Conservation (phyloP, 2,888 invertebrate species). For the Cataglyphis albicans region DNA sequence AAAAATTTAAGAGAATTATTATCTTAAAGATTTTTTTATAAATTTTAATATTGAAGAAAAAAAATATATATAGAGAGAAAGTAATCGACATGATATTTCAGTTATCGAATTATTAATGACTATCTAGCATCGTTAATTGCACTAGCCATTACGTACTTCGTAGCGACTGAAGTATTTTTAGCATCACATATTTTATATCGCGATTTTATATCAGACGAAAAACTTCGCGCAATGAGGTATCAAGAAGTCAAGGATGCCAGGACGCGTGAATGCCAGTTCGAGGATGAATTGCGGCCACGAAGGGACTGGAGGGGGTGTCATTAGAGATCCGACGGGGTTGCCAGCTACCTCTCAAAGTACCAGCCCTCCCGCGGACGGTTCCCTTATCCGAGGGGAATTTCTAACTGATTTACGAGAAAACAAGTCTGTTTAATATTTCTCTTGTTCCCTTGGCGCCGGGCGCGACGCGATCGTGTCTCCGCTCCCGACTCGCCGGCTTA, state of each 20-base stretch:
- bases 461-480: conserved; percentile 77
- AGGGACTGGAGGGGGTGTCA: conserved; percentile 76
- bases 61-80: no score
- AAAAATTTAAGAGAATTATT: not conserved
- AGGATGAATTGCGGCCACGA: conserved; percentile 74
- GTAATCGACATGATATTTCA: no score
- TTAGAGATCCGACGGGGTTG: conserved; percentile 80
- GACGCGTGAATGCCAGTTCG: conserved; percentile 68
- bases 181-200: not conserved
- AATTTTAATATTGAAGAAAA: conserved; percentile 46
- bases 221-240: conserved; percentile 38
- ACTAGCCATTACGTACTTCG: not conserved
- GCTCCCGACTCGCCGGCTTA: conserved; percentile 66
- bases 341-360: conserved; percentile 78
- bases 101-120: conserved; percentile 60
- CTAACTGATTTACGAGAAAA: conserved; percentile 86
- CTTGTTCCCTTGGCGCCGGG: conserved; percentile 82
- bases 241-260: conserved; percentile 64
- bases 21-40: not conserved
- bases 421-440: conserved; percentile 86
- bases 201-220: conserved; percentile 21
- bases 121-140: not conserved
- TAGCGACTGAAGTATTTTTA: not conserved
- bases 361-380: conserved; percentile 76
- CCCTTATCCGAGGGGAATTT: conserved; percentile 80